Evolutionary conservation across 2,888 invertebrate species (phyloP).

Genomic region (Drosophila meridionalis): DNA sequence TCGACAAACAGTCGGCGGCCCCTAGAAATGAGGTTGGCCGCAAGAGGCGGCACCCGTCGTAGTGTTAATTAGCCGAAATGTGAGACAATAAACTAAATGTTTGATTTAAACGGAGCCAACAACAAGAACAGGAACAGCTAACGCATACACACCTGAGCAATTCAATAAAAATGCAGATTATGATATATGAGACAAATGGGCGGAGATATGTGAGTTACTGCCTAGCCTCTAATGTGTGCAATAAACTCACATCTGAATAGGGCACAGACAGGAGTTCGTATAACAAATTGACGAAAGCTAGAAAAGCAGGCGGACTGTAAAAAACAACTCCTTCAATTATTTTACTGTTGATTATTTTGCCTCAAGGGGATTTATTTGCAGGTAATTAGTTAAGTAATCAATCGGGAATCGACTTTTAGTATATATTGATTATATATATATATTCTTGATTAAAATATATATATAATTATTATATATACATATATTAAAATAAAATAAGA

Average conservation of each 20-base stretch:
- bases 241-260: background rate
- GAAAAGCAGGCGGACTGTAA: no score
- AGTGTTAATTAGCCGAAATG: slow-evolving; percentile 78
- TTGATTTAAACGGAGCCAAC: slow-evolving; percentile 59
- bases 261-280: background rate
- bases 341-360: no score
- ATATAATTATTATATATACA: no score
- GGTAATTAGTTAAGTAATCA: no score
- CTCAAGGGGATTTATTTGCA: no score
- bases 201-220: background rate
- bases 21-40: slow-evolving; percentile 50
- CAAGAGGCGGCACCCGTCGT: slow-evolving; percentile 67
- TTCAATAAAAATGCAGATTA: slow-evolving; percentile 5
- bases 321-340: background rate
- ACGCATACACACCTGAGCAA: background rate
- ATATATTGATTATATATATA: no score
- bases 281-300: background rate
- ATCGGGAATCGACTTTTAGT: no score
- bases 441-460: no score
- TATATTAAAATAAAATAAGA: no score
- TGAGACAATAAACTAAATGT: slow-evolving; percentile 80
- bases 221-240: background rate
- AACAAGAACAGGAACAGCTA: slow-evolving; percentile 21
- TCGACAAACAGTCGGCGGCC: slow-evolving; percentile 54
- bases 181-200: slow-evolving; percentile 24